These are phyloP conservation scores for Tyto alba DNA, from an alignment of 2,113 vertebrate genomes.

Conservation along the genomic window DNA sequence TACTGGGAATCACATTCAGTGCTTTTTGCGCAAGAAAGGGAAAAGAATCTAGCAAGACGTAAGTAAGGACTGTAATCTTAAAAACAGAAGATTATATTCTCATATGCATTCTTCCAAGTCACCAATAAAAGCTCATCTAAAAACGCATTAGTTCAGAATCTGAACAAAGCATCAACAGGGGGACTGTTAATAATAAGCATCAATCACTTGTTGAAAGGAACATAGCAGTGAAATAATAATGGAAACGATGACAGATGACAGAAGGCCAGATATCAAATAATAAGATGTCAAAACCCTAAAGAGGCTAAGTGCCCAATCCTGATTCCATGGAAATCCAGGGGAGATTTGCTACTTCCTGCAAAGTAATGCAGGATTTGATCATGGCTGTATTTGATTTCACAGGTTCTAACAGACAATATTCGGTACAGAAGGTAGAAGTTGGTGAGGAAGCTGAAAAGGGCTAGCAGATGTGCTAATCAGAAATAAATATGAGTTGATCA, in stretches of 20 bases:
- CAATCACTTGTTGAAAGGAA: slow-evolving; percentile 37
- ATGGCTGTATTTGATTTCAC: not conserved
- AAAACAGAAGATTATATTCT: not conserved
- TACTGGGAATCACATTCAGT: not conserved
- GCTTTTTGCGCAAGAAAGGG: not conserved
- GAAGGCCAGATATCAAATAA: slow-evolving; percentile 16
- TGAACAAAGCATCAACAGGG: not conserved
- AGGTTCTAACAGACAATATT: not conserved
- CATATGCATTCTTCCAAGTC: not conserved
- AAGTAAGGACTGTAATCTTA: not conserved
- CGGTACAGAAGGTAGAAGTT: not conserved
- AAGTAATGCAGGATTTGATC: not conserved
- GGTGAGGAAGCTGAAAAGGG: not conserved
- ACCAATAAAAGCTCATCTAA: not conserved
- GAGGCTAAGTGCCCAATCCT: not conserved
- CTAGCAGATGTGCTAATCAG: not conserved
- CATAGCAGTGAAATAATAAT: not conserved
- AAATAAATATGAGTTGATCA: not conserved
- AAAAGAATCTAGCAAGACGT: not conserved
- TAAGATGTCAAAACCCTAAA: not conserved
- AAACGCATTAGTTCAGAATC: slow-evolving; percentile 12
- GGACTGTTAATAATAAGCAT: slow-evolving; percentile 12
- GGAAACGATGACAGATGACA: slow-evolving; percentile 22
- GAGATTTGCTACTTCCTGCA: not conserved
- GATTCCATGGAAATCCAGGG: not conserved